Percentiles rank a stretch among this genome's conserved stretches.
Evolutionary conservation across 2,113 vertebrate genomes (phyloP).

Genomic region (Marmota flaviventris): DNA sequence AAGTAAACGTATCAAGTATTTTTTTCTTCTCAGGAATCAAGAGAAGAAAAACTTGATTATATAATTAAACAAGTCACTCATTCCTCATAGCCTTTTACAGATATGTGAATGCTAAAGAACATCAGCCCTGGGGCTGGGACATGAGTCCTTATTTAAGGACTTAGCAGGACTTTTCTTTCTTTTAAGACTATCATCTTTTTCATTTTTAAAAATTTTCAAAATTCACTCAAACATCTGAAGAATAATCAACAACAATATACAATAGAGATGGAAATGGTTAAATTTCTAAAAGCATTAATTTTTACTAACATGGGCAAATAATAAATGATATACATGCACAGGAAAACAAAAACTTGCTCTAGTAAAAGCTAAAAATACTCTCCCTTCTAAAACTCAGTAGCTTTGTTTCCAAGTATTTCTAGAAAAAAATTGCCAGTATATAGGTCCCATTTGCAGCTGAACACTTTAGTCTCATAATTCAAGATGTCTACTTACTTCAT

Average conservation of each 20-base stretch:
- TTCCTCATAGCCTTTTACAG: slow-evolving; percentile 9
- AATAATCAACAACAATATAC: background rate
- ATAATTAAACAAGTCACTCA: slow-evolving; percentile 7
- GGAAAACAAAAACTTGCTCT: slow-evolving; percentile 16
- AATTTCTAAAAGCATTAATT: background rate
- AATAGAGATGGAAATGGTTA: background rate
- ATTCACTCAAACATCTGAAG: background rate
- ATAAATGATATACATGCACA: background rate
- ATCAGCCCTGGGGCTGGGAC: background rate
- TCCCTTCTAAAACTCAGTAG: background rate
- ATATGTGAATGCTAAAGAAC: background rate
- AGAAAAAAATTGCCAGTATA: background rate
- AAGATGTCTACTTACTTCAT: background rate
- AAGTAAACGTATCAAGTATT: slow-evolving; percentile 59
- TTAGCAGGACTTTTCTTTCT: background rate
- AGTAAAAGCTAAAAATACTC: background rate
- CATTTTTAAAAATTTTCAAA: background rate
- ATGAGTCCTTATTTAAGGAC: background rate
- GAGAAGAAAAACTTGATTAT: slow-evolving; percentile 43
- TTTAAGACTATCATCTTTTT: slow-evolving; percentile 15
- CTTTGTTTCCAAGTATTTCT: slow-evolving; percentile 25
- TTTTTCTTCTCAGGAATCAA: slow-evolving; percentile 38
- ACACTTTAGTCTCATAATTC: background rate
- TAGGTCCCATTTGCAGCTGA: background rate
- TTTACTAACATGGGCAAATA: background rate